These are phyloP conservation scores for Pachydiplax longipennis DNA, from an alignment of 2,888 invertebrate genomes.

Conservation along the genomic window DNA sequence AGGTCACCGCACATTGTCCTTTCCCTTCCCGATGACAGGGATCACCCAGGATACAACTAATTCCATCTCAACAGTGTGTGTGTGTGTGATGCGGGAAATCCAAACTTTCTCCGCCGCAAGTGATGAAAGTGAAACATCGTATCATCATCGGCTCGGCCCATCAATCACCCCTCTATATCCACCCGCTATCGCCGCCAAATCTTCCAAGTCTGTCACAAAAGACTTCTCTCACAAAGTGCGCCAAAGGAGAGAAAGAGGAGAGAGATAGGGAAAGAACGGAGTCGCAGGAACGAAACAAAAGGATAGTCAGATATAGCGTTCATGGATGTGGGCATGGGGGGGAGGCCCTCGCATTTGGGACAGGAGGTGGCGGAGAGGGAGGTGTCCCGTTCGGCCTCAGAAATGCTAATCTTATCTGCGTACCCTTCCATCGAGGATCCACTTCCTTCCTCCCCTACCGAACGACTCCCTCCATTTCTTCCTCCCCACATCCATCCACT, in stretches of 20 bases:
- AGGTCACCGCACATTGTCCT: no score
- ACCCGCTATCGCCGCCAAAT: background rate
- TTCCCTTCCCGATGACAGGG: no score
- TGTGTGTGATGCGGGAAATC: no score
- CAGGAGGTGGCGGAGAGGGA: background rate
- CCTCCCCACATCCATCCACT: background rate
- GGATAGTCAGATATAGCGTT: background rate
- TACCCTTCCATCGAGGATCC: constrained; percentile 31
- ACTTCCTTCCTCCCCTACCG: background rate
- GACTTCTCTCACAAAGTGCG: background rate
- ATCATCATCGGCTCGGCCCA: no score
- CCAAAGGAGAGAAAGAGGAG: background rate
- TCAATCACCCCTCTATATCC: no score
- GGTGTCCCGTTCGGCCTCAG: constrained; percentile 22
- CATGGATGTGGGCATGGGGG: background rate
- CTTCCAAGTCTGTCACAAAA: background rate
- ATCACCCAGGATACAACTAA: no score
- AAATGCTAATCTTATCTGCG: constrained; percentile 32
- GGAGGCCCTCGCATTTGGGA: background rate
- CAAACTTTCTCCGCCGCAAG: no score
- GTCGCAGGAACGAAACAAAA: background rate
- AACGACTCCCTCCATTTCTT: background rate
- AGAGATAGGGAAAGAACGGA: background rate
- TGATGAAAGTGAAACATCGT: no score
- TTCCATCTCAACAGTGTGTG: no score